Conservation (phyloP, 2,888 invertebrate genomes). For the Drosophila atripex region DNA sequence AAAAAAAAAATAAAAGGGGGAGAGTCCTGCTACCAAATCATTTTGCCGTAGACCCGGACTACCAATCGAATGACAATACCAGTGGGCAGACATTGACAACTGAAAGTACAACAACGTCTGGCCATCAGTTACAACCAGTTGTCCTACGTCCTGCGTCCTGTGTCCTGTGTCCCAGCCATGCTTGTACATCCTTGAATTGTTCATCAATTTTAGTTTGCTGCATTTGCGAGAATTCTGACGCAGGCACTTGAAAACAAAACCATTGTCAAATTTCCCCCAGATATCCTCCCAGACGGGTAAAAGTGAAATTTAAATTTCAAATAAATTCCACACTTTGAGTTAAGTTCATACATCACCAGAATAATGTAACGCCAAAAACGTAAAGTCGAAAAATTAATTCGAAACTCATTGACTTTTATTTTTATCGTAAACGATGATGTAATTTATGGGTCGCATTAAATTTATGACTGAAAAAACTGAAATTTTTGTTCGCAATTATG, state of each 20-base stretch:
- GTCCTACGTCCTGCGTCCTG: conserved; percentile 2
- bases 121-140: conserved; percentile 66
- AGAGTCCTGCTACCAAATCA: conserved; percentile 9
- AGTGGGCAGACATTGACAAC: conserved; percentile 47
- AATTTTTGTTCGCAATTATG: conserved; percentile 65
- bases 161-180: conserved; percentile 16
- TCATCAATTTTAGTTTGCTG: conserved; percentile 68
- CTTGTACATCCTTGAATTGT: conserved; percentile 61
- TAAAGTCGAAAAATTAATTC: conserved; percentile 48
- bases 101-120: conserved; percentile 59
- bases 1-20: conserved; percentile 11
- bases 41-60: conserved; percentile 2
- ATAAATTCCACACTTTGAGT: neutral
- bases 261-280: conserved; percentile 54
- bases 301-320: conserved; percentile 1
- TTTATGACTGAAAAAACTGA: conserved; percentile 49
- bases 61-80: conserved; percentile 62
- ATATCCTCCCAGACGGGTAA: conserved; percentile 36
- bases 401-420: conserved; percentile 44
- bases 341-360: conserved; percentile 23
- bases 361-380: conserved; percentile 32
- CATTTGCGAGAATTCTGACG: conserved; percentile 61
- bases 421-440: conserved; percentile 65
- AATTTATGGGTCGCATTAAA: conserved; percentile 72
- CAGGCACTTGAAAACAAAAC: conserved; percentile 65